These are phyloP conservation scores for Emydoidea blandingii DNA, from an alignment of 2,797 vertebrate species.

Conservation along the genomic window DNA sequence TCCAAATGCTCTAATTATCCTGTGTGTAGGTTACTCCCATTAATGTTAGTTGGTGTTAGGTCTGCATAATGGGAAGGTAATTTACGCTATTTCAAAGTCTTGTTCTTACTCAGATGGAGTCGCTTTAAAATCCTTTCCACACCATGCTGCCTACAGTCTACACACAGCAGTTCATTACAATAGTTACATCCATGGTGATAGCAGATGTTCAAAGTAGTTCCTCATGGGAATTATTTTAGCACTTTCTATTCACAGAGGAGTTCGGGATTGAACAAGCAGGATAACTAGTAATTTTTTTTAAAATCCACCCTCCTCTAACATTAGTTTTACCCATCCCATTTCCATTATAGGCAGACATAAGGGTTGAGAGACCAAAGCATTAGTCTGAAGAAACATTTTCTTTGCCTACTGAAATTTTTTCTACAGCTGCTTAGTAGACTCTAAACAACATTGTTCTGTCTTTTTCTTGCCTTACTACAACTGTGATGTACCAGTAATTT, in stretches of 20 bases:
- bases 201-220: constrained; percentile 65
- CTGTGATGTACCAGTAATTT: not conserved
- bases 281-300: not conserved
- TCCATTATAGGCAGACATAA: not conserved
- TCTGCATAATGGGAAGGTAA: not conserved
- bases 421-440: constrained; percentile 50
- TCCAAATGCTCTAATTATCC: constrained; percentile 45
- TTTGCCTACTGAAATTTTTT: constrained; percentile 45
- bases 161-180: constrained; percentile 51
- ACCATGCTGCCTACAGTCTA: constrained; percentile 19
- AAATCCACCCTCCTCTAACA: not conserved
- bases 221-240: constrained; percentile 59
- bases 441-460: constrained; percentile 22
- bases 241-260: constrained; percentile 15
- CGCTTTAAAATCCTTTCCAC: constrained; percentile 35
- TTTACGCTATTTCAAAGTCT: not conserved
- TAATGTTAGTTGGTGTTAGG: constrained; percentile 12
- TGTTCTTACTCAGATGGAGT: constrained; percentile 57
- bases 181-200: constrained; percentile 50
- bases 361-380: not conserved
- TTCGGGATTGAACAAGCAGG: not conserved
- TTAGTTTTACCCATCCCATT: not conserved
- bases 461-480: constrained; percentile 29
- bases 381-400: constrained; percentile 16
- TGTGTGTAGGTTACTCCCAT: constrained; percentile 26